Base-by-base conservation (phyloP, 2,888 invertebrate genomes). In the Augochlorella aurata region DNA sequence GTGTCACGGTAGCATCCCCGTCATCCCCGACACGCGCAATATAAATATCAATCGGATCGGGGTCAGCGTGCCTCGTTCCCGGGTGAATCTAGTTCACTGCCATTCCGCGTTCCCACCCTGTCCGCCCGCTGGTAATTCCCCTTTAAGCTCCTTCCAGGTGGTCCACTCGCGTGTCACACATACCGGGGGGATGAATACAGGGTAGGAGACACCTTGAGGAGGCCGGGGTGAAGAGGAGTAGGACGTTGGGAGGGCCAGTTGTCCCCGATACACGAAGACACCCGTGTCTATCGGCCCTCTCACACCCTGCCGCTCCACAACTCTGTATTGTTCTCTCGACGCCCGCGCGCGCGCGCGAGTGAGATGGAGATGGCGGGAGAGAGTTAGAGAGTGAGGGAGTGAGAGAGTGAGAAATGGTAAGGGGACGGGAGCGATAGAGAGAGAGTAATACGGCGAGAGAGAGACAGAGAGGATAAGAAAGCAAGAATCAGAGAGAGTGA, bases 121-220 rank as follows among this genome's bases (percentile, higher is more conserved):
- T 52, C 81, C 61, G 29, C 16, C 61, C 29, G 29, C 61, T 78
- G 83, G 67, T 87, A 88, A 89, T 89, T 89, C 89, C 84, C 83
- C 78, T 78, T 81, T 87, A 87, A 88, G 89, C 89, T 80, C 77
- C 85, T 76, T 81, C 49, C 85, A 83, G 85, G 78, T 86, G 85
- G 87, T 87, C 85, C 87, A 77, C 79, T 85, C 85, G 86, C 90
- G 85, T 87, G 84, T 89, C 85, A 84, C 89, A 83, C 87, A 67
- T 86, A 85, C 69, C 83, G 10, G 45, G 45, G 65, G 65, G 44
- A n/a, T 65, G 65, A 83, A 84, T 84, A 83, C 82, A 85, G 80
- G 79, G 76, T 82, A 79, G 77, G 82, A 14, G 87, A 77, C 84
- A 72, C 84, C 86, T 88, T 83, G 85, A 89, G 85, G 80, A 85